phyloP scores from a whole-genome alignment of 1,140 invertebrate species.

The Ladona fulva region DNA sequence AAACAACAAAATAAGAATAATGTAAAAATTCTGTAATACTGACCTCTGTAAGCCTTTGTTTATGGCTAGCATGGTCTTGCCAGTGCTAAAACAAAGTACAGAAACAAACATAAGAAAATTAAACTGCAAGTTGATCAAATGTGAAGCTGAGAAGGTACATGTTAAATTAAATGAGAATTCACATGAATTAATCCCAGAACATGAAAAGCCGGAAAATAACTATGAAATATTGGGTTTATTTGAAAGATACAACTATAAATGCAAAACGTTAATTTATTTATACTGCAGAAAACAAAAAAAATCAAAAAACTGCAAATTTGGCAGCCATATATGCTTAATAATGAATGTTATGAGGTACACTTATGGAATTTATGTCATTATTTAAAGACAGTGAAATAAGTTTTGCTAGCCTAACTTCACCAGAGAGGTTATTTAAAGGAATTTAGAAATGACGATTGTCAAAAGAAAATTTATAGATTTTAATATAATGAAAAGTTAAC shows the following conservation, averaged over 20 bases:
- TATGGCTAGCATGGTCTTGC: constrained; percentile 77
- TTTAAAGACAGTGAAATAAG: background rate
- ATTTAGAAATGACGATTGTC: constrained; percentile 13
- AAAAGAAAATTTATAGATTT: constrained; percentile 12
- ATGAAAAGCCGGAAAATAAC: constrained; percentile 22
- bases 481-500: constrained; percentile 7
- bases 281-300: constrained; percentile 20
- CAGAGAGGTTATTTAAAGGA: background rate
- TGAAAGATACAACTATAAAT: constrained; percentile 29
- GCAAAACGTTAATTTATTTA: constrained; percentile 19
- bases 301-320: constrained; percentile 23
- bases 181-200: constrained; percentile 20
- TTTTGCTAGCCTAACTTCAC: constrained; percentile 5
- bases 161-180: constrained; percentile 22
- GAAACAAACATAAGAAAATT: constrained; percentile 40
- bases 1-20: constrained; percentile 9
- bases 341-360: constrained; percentile 9
- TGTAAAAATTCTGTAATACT: constrained; percentile 38
- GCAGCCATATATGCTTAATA: constrained; percentile 19
- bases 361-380: background rate
- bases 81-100: constrained; percentile 57
- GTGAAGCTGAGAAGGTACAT: constrained; percentile 23
- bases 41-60: constrained; percentile 83
- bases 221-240: constrained; percentile 25
- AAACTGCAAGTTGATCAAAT: constrained; percentile 27